A percentile compares a stretch with the other conserved stretches of the same genome.
Evolutionary conservation across 2,113 vertebrate genomes (phyloP).

Genomic region (Cercocebus atys): DNA sequence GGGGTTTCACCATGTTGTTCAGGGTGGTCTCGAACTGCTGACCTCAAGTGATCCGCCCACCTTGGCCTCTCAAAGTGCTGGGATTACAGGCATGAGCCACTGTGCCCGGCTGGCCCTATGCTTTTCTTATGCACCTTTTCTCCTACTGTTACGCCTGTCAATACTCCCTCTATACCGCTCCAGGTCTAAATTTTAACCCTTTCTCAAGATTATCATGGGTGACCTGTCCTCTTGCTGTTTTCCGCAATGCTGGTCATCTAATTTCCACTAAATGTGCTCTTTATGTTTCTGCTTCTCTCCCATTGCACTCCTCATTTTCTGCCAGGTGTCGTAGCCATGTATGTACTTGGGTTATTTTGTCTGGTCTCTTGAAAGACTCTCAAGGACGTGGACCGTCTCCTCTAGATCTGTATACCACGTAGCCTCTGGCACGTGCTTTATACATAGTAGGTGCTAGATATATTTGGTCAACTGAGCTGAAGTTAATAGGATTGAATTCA

Average conservation of each 20-base stretch:
- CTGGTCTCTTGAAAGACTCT: neutral
- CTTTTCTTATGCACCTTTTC: neutral
- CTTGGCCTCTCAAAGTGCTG: no score
- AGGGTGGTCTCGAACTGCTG: no score
- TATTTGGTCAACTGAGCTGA: neutral
- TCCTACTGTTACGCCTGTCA: neutral
- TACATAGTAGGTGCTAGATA: neutral
- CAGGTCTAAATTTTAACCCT: neutral
- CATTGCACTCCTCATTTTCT: neutral
- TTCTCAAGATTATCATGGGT: neutral
- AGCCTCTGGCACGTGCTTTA: neutral
- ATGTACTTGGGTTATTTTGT: neutral
- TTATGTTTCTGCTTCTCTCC: neutral
- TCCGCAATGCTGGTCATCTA: no score
- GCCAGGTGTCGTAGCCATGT: neutral
- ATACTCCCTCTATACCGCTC: neutral
- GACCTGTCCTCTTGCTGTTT: neutral
- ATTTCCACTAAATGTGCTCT: fast-evolving
- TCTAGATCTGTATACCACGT: neutral
- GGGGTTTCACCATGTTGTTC: no score
- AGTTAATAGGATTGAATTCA: neutral
- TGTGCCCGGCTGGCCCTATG: neutral
- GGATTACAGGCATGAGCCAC: no score
- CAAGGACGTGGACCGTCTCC: neutral
- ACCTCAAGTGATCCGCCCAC: no score